Evolutionary conservation across 2,888 invertebrate genomes (phyloP), one percentile per base, ranked within the genome.

Genomic region (Marronus borbonicus): DNA sequence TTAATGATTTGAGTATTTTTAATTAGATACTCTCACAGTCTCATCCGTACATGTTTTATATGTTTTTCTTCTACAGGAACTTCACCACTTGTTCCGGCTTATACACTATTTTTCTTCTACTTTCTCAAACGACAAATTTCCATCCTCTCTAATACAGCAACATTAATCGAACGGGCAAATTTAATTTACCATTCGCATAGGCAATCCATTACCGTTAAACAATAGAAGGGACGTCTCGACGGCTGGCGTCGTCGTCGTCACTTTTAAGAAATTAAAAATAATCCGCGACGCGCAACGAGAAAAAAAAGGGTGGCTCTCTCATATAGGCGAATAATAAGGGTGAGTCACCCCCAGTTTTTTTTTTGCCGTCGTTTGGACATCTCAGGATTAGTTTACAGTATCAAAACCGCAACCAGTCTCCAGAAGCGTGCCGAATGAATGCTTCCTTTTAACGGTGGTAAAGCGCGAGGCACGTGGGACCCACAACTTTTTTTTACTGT

Each of bases 181-280:
- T 64, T 64, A 64, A 64, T 64, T 64, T 36, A 58, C 55, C 55
- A 20, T 20, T 17, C 55, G 17, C n/a, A 7, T 1, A 17, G 64
- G 36, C 64, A 64, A 64, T 64, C 64, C 64, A 64, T 64, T 64
- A 64, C 14, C 31, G 36, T 39, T 64, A 64, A 64, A 64, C 64
- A 64, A 64, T 39, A 64, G 64, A 64, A n/a, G 64, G 14, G 64
- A 17, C 60, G 20, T 60, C 17, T 8, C 44, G 44, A 12, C 44
- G 44, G 12, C 44, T 8, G 44, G 12, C 44, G 44, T 44, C 44
- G 44, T 36, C 64, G 68, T 69, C 69, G 69, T 31, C 69, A 69
- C 69, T 69, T 52, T 69, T 69, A 69, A 69, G 69, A 69, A 69
- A 69, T 69, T 69, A 69, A 69, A 69, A 69, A 69, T 69, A 69